phyloP scores from a whole-genome alignment of 2,888 invertebrate genomes.

The Plemyria rubiginata region DNA sequence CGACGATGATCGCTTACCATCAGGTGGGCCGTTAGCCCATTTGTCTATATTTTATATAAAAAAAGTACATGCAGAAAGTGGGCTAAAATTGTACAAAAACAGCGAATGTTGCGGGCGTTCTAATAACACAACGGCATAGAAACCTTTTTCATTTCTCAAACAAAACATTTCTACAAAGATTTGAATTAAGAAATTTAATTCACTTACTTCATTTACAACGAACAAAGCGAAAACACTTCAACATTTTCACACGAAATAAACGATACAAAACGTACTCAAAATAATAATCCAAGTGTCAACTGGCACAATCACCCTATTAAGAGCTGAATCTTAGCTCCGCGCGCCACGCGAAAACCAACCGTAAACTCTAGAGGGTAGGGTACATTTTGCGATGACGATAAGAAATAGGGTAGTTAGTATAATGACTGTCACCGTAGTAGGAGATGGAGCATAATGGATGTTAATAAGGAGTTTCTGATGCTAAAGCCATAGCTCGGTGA shows the following conservation, averaged over 20 bases:
- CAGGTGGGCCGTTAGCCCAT: no score
- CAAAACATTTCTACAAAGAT: constrained; percentile 15
- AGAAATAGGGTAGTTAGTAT: constrained; percentile 39
- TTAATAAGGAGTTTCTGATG: constrained; percentile 57
- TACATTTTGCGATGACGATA: constrained; percentile 28
- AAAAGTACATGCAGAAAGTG: no score
- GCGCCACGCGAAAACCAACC: constrained; percentile 50
- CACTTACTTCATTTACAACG: constrained; percentile 17
- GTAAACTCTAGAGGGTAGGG: constrained; percentile 43
- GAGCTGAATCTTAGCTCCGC: constrained; percentile 15
- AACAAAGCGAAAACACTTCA: constrained; percentile 21
- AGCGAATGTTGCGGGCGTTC: no score
- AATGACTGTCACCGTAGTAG: constrained; percentile 73
- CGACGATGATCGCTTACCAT: no score
- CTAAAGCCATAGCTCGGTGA: constrained; percentile 73
- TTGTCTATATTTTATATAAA: no score
- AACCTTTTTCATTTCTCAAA: constrained; percentile 16
- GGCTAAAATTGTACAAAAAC: no score
- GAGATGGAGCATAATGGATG: constrained; percentile 56
- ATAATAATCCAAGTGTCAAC: constrained; percentile 37
- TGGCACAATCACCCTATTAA: constrained; percentile 28
- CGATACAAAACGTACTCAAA: constrained; percentile 36
- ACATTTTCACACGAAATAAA: constrained; percentile 28
- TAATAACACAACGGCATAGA: not conserved
- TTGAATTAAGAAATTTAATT: constrained; percentile 28